A percentile compares a stretch with the other conserved stretches of the same genome.
phyloP scores from a whole-genome alignment of 2,888 invertebrate species.

The Dinocampus coccinellae region DNA sequence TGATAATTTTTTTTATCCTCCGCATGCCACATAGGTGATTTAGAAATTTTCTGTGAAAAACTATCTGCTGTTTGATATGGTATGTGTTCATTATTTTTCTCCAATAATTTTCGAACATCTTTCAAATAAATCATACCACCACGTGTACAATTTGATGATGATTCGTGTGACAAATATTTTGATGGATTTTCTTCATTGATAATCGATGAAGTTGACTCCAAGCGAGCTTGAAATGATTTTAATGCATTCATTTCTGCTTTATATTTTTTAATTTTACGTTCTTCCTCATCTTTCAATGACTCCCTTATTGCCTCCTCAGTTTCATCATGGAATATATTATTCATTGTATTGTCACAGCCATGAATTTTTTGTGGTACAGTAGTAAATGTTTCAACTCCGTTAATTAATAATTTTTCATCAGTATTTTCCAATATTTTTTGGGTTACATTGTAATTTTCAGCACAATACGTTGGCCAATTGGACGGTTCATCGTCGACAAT shows the following conservation, averaged over 20 bases:
- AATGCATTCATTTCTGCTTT: constrained; percentile 13
- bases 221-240: not conserved
- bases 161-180: constrained; percentile 23
- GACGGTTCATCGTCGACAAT: constrained; percentile 50
- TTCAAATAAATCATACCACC: constrained; percentile 41
- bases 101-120: constrained; percentile 44
- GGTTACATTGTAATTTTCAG: constrained; percentile 24
- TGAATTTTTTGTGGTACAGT: constrained; percentile 21
- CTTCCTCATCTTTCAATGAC: constrained; percentile 43
- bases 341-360: constrained; percentile 21
- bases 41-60: constrained; percentile 35
- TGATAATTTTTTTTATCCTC: constrained; percentile 6
- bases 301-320: constrained; percentile 45
- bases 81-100: not conserved
- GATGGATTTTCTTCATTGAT: not conserved
- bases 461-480: constrained; percentile 1
- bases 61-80: constrained; percentile 19
- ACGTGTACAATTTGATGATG: not conserved
- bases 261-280: constrained; percentile 20
- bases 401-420: constrained; percentile 22
- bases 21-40: constrained; percentile 30
- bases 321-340: constrained; percentile 31
- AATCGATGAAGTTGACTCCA: not conserved
- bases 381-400: constrained; percentile 36
- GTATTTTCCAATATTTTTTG: constrained; percentile 3